Evolutionary conservation across 2,888 invertebrate species (phyloP).

Genomic region (Mycalesis mineus): DNA sequence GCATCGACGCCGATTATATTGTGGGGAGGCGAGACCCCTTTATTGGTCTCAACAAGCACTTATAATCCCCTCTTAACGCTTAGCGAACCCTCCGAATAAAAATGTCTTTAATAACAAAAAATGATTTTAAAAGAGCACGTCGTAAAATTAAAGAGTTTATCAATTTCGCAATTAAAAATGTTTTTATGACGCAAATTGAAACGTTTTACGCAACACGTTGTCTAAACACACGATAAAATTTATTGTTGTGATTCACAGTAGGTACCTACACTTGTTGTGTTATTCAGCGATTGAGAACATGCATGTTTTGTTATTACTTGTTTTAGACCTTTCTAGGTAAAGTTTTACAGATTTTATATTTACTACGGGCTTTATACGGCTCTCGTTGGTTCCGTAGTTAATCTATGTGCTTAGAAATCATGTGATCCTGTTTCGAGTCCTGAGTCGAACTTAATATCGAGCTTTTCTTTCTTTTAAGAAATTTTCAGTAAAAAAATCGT

Average conservation of each 20-base stretch:
- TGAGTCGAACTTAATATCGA: too few relatives aligned
- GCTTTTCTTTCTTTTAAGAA: too few relatives aligned
- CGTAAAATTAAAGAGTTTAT: neutral
- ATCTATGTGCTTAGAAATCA: too few relatives aligned
- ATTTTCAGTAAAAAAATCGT: too few relatives aligned
- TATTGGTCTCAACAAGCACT: constrained; percentile 23
- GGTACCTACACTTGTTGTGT: neutral
- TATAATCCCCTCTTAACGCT: constrained; percentile 17
- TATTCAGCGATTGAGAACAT: neutral
- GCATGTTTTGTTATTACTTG: too few relatives aligned
- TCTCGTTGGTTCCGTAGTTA: too few relatives aligned
- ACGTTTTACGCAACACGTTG: neutral
- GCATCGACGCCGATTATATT: constrained; percentile 28
- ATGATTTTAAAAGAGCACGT: neutral
- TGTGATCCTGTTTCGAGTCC: too few relatives aligned
- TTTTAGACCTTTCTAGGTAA: too few relatives aligned
- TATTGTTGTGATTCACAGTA: neutral
- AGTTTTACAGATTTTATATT: too few relatives aligned
- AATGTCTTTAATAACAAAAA: neutral
- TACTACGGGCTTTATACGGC: too few relatives aligned
- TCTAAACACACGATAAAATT: neutral
- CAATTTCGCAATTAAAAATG: neutral
- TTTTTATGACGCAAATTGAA: neutral
- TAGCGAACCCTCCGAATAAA: constrained; percentile 14
- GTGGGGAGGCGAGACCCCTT: constrained; percentile 22